Evolutionary conservation across 2,113 vertebrate species (phyloP).

Genomic region (Casuarius casuarius): DNA sequence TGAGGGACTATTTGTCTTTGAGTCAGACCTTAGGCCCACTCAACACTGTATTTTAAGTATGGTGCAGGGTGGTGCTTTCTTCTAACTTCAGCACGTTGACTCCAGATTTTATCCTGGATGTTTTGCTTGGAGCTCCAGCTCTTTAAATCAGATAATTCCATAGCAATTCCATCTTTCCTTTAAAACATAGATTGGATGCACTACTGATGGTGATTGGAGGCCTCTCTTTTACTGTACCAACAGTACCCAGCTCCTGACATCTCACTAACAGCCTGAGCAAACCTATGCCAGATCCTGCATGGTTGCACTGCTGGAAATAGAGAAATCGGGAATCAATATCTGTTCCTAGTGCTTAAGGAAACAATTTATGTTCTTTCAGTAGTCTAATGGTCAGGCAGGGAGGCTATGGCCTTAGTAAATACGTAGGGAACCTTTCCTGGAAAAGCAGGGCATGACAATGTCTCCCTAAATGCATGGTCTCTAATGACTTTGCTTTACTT

Average conservation of each 20-base stretch:
- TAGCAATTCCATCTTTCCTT: background rate
- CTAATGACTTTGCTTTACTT: background rate
- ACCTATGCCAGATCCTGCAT: fast-evolving
- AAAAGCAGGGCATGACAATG: fast-evolving
- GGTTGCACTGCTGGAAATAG: background rate
- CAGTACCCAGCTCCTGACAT: background rate
- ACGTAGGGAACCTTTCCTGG: background rate
- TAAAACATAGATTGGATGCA: background rate
- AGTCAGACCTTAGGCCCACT: background rate
- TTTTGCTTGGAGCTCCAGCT: fast-evolving
- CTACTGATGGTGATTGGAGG: background rate
- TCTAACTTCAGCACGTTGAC: background rate
- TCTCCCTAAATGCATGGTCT: fast-evolving
- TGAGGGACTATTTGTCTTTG: background rate
- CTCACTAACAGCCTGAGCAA: background rate
- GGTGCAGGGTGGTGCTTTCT: background rate
- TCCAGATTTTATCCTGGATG: background rate
- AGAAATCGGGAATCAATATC: background rate
- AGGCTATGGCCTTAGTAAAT: background rate
- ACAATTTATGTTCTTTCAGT: background rate
- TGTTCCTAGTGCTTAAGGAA: background rate
- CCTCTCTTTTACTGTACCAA: background rate
- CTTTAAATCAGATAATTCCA: background rate
- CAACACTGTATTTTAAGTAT: background rate
- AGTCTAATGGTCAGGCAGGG: background rate